These are phyloP conservation scores for Myrmophylax atrothorax DNA, from an alignment of 2,113 vertebrate species.

Conservation along the genomic window DNA sequence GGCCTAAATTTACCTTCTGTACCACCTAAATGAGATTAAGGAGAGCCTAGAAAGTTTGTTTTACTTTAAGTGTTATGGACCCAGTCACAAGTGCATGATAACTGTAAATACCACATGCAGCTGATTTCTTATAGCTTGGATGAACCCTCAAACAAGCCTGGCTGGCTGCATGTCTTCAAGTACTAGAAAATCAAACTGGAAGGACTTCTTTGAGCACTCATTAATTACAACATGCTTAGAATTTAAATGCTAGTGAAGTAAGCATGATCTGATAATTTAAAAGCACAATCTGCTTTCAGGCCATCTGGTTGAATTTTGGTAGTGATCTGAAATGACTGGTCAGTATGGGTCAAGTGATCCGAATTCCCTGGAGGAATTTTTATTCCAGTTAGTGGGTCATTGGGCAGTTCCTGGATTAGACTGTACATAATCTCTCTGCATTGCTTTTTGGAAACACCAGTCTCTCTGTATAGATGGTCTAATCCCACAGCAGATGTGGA, in stretches of 20 bases:
- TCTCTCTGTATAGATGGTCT: background rate
- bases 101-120: background rate
- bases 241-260: background rate
- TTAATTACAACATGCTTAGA: background rate
- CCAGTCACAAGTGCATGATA: background rate
- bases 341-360: background rate
- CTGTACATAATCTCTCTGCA: background rate
- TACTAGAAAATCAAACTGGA: background rate
- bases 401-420: background rate
- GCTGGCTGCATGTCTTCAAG: background rate
- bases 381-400: background rate
- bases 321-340: background rate
- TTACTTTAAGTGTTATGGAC: background rate
- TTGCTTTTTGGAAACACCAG: background rate
- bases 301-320: background rate
- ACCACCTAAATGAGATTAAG: background rate
- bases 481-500: background rate
- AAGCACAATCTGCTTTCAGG: background rate
- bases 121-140: background rate
- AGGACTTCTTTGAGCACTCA: background rate
- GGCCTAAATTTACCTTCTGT: background rate
- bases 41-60: background rate
- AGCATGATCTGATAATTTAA: background rate
- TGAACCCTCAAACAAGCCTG: background rate
- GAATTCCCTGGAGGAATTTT: background rate